phyloP scores from a whole-genome alignment of 2,888 invertebrate genomes.

The Apotomis betuletana region DNA sequence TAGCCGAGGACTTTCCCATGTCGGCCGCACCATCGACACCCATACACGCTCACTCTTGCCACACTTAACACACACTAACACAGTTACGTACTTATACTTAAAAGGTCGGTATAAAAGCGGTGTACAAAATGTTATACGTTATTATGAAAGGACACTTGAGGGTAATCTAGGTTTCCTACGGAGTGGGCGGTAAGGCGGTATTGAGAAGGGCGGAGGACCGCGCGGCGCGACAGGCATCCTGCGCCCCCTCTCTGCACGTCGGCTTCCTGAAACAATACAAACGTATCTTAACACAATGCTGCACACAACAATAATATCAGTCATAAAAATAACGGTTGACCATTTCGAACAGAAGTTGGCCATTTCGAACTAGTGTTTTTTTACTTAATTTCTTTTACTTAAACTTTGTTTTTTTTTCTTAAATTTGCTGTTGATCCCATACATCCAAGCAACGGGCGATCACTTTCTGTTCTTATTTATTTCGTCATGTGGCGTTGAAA shows the following conservation, averaged over 20 bases:
- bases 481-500: no score
- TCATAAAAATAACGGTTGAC: not conserved
- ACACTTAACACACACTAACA: slow-evolving; percentile 68
- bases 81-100: slow-evolving; percentile 69
- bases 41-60: slow-evolving; percentile 74
- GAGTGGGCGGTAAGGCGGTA: slow-evolving; percentile 76
- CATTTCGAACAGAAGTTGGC: no score
- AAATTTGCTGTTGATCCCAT: no score
- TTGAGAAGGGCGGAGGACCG: slow-evolving; percentile 78
- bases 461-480: no score
- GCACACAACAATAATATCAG: not conserved
- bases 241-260: slow-evolving; percentile 68
- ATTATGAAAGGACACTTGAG: slow-evolving; percentile 81
- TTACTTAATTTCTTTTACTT: no score
- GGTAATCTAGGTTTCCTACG: slow-evolving; percentile 76
- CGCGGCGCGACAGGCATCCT: slow-evolving; percentile 83
- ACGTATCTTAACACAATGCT: not conserved
- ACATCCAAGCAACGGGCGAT: no score
- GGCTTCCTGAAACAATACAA: slow-evolving; percentile 71
- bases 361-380: no score
- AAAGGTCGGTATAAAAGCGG: slow-evolving; percentile 80
- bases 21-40: slow-evolving; percentile 82
- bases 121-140: slow-evolving; percentile 80
- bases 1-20: slow-evolving; percentile 84
- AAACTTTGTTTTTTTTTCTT: no score